These are phyloP conservation scores for Trinectes maculatus DNA, from an alignment of 2,113 vertebrate species.

Conservation along the genomic window DNA sequence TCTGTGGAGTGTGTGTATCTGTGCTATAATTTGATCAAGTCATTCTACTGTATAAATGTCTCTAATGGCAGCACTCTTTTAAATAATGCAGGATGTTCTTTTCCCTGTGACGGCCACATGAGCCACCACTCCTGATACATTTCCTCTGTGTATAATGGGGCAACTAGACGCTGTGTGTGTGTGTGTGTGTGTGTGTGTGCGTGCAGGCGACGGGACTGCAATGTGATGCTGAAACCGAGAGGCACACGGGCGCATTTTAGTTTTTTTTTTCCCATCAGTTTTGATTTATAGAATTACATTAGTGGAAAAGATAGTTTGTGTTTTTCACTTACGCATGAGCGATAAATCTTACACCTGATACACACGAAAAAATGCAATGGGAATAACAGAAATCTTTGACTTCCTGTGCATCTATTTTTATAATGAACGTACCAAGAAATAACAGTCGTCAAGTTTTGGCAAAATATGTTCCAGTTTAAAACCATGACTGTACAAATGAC, in stretches of 20 bases:
- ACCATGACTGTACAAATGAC: not conserved
- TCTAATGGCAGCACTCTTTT: slow-evolving; percentile 71
- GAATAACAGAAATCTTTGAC: too few species aligned
- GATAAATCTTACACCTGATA: too few species aligned
- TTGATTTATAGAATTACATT: not conserved
- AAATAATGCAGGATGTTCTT: slow-evolving; percentile 73
- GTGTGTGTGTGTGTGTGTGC: not conserved
- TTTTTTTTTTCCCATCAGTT: not conserved
- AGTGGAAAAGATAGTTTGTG: not conserved
- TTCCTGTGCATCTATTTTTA: too few species aligned
- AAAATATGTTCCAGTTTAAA: not conserved
- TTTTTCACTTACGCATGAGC: too few species aligned
- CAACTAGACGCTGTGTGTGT: slow-evolving; percentile 3
- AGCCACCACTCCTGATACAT: slow-evolving; percentile 36
- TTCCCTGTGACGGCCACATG: slow-evolving; percentile 61
- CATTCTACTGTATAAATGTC: slow-evolving; percentile 68
- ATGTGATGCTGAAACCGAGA: slow-evolving; percentile 17
- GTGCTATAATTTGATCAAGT: slow-evolving; percentile 51
- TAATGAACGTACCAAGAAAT: not conserved
- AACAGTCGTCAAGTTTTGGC: not conserved
- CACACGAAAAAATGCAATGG: too few species aligned
- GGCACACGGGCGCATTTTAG: not conserved
- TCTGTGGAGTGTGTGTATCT: slow-evolving; percentile 14
- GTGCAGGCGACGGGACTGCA: not conserved
- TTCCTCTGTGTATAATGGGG: slow-evolving; percentile 17